Conservation (phyloP, 2,797 vertebrate genomes). For the Pipistrellus kuhlii region DNA sequence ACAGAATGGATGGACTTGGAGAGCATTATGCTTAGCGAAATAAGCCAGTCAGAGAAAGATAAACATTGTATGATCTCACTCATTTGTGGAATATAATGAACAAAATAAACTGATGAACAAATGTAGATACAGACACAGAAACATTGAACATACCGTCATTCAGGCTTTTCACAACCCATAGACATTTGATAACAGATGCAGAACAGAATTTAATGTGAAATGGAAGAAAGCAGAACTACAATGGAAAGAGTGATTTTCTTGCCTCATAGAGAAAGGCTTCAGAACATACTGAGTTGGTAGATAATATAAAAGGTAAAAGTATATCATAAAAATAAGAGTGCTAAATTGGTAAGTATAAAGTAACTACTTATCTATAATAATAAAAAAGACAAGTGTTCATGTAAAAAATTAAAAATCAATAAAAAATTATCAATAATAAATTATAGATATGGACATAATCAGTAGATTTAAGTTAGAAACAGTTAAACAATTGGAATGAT, state of each 20-base stretch:
- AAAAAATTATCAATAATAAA: not conserved
- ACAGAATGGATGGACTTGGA: no score
- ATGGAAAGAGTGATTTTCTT: not conserved
- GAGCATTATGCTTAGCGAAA: no score
- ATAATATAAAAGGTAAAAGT: not conserved
- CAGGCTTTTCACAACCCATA: not conserved
- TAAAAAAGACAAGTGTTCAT: not conserved
- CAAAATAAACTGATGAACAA: no score
- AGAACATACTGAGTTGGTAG: not conserved
- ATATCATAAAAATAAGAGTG: not conserved
- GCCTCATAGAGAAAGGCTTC: not conserved
- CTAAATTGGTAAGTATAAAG: not conserved
- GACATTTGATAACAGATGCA: not conserved
- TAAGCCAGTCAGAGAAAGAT: no score
- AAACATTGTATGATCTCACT: no score
- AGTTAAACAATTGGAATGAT: not conserved
- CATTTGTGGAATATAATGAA: no score
- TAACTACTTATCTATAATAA: not conserved
- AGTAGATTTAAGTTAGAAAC: not conserved
- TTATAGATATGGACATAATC: not conserved
- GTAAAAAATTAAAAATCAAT: not conserved
- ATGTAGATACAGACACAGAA: no score
- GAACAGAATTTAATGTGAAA: not conserved
- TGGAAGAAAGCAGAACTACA: not conserved
- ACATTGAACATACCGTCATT: no score